Percentiles rank a stretch among this genome's conserved stretches.
These are phyloP conservation scores for Schrankia costaestrigalis DNA, from an alignment of 2,888 invertebrate species.

Conservation along the genomic window DNA sequence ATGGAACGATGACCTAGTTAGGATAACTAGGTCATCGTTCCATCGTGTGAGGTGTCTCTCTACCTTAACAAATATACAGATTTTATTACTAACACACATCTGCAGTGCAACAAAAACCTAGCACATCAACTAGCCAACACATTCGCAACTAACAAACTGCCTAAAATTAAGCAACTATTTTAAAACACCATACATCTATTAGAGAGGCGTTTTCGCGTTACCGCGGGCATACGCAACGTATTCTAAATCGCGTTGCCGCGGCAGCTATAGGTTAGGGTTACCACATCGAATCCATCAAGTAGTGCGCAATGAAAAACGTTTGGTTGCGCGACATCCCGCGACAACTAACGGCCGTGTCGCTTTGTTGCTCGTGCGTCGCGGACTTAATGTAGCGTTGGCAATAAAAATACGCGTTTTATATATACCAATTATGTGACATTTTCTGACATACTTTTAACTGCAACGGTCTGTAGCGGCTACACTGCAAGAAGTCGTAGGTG, in stretches of 20 bases:
- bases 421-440: too few relatives aligned
- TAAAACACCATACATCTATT: constrained; percentile 31
- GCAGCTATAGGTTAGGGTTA: constrained; percentile 22
- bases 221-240: too few relatives aligned
- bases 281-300: constrained; percentile 36
- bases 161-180: constrained; percentile 31
- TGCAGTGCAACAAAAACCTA: too few relatives aligned
- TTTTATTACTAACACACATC: too few relatives aligned
- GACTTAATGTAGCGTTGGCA: constrained; percentile 16
- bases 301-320: constrained; percentile 39
- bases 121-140: not conserved
- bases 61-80: too few relatives aligned
- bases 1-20: too few relatives aligned
- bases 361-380: constrained; percentile 33
- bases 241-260: constrained; percentile 31
- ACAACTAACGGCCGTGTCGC: constrained; percentile 38
- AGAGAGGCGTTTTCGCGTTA: too few relatives aligned
- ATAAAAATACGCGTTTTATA: constrained; percentile 11
- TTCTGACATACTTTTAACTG: too few relatives aligned
- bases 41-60: too few relatives aligned
- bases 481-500: too few relatives aligned
- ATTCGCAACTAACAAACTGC: not conserved
- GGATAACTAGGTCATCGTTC: too few relatives aligned
- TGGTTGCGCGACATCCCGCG: constrained; percentile 36
- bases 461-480: too few relatives aligned